Evolutionary conservation across 2,888 invertebrate species (phyloP).

Genomic region (Dione juno): DNA sequence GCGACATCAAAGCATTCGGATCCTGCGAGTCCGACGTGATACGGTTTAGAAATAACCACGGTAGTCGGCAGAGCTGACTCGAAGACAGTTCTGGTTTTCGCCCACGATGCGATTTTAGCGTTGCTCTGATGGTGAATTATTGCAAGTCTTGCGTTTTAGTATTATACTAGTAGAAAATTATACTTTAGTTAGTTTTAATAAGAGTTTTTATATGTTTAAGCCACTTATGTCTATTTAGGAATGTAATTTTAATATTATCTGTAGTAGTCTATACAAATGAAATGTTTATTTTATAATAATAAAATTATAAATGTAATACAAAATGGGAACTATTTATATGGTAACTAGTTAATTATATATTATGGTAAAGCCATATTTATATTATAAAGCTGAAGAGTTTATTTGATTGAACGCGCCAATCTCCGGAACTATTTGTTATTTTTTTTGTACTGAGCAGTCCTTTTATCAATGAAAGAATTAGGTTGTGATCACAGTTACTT

Average conservation of each 20-base stretch:
- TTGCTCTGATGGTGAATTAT: constrained; percentile 77
- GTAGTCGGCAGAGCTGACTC: constrained; percentile 57
- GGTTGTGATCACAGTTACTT: too few relatives aligned
- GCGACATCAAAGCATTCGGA: constrained; percentile 79
- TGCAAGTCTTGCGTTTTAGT: constrained; percentile 39
- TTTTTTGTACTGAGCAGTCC: too few relatives aligned
- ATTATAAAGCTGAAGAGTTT: too few relatives aligned
- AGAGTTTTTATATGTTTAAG: background rate
- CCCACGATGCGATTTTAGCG: constrained; percentile 68
- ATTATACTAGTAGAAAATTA: background rate
- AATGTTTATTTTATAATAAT: background rate
- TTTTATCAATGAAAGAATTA: too few relatives aligned
- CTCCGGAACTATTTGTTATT: too few relatives aligned
- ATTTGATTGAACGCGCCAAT: too few relatives aligned
- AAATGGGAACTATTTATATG: background rate
- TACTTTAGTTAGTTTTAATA: background rate
- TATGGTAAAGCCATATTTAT: background rate
- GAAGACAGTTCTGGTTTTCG: constrained; percentile 59
- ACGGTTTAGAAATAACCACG: constrained; percentile 76
- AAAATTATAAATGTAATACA: background rate
- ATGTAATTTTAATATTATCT: background rate
- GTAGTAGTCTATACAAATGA: background rate
- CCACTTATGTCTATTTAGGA: background rate
- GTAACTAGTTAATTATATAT: background rate
- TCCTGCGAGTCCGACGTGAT: constrained; percentile 75